phyloP scores from a whole-genome alignment of 2,797 vertebrate species.

The Brachyrhaphis roseni region DNA sequence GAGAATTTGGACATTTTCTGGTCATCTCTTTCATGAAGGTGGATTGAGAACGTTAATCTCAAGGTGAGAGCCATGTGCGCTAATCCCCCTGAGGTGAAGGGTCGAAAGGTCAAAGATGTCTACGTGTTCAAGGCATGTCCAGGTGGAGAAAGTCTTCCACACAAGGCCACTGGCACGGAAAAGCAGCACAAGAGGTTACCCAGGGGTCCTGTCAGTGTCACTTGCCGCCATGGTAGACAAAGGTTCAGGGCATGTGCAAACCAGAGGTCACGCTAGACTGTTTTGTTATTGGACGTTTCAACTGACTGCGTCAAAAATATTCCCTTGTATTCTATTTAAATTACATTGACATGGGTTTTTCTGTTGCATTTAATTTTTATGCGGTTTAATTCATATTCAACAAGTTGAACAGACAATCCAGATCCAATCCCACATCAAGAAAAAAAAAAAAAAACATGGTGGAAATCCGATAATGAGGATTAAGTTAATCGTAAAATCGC shows the following conservation, averaged over 20 bases:
- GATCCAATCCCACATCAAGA: not conserved
- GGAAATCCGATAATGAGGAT: too few species aligned
- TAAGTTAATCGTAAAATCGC: too few species aligned
- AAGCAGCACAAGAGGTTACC: slow-evolving; percentile 53
- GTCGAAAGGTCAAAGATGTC: slow-evolving; percentile 85
- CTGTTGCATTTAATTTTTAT: too few species aligned
- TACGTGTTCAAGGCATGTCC: slow-evolving; percentile 86
- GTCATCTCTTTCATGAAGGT: slow-evolving; percentile 73
- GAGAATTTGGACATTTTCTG: not conserved
- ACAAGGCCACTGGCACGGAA: slow-evolving; percentile 26
- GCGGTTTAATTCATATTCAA: too few species aligned
- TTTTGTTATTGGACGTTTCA: too few species aligned
- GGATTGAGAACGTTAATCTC: slow-evolving; percentile 91
- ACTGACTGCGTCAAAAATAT: too few species aligned
- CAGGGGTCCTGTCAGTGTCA: not conserved
- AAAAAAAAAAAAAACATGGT: not conserved
- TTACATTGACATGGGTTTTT: not conserved
- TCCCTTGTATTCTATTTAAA: too few species aligned
- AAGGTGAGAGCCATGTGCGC: slow-evolving; percentile 86
- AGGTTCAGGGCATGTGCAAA: too few species aligned
- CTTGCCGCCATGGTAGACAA: fast-evolving
- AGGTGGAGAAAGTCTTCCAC: slow-evolving; percentile 69
- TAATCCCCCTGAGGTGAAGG: slow-evolving; percentile 83
- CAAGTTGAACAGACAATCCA: too few species aligned
- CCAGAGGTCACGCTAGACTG: too few species aligned